Base-by-base conservation (phyloP, 1,140 invertebrate species). In the Trichonephila clavipes region DNA sequence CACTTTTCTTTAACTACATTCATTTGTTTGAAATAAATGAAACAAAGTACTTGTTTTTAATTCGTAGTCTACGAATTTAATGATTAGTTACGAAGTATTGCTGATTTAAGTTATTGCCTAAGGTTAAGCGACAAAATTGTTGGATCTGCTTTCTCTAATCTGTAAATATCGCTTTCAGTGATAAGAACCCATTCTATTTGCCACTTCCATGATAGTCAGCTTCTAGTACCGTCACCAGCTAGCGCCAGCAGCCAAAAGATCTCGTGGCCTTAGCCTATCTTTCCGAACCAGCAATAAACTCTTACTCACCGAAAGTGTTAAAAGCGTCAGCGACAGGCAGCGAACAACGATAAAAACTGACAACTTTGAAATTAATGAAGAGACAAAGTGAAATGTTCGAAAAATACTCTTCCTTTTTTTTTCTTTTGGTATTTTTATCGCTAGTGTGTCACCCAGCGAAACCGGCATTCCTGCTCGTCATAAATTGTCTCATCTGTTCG, bases 321-420 rank as follows among this genome's bases (percentile, higher is more conserved):
- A 69, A 69, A 24, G 66, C 10, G 66, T 24, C 66, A 24, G n/a
- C 66, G 66, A 69, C 66, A 28, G n/a, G 66, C 66, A 24, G 66
- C 1, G 66, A 69, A 28, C 66, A 69, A 69, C 66, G 66, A 69
- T 69, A 69, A 69, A 69, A 69, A 69, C 66, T 69, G 66, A 69
- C 66, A 69, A 69, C 66, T 28, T 24, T 24, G 24, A 69, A 69
- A 69, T 69, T 69, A 69, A 69, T 69, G 66, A 69, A 69, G 66
- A 69, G 66, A 24, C 66, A 69, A 69, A 69, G 66, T 69, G 66
- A 69, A 69, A 69, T 69, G 66, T 69, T 69, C n/a, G n/a, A 24
- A 24, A n/a, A 24, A n/a, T 69, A 10, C 10, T 51, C 10, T 51
- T 8, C 10, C 10, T 51, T 10, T 51, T 51, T 51, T 12, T 51